Evolutionary conservation across 2,113 vertebrate genomes (phyloP).

Genomic region (Solea senegalensis): DNA sequence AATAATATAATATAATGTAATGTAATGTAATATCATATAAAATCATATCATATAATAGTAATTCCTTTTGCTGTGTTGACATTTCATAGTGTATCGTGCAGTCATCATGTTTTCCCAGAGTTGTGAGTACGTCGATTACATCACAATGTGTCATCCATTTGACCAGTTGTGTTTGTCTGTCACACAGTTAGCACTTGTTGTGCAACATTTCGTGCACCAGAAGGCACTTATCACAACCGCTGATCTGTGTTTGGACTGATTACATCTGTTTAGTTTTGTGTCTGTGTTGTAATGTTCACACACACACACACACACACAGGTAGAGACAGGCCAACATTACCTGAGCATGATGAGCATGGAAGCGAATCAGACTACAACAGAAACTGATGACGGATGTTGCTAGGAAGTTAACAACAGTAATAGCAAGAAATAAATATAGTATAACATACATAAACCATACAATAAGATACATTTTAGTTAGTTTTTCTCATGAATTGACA

Average conservation of each 20-base stretch:
- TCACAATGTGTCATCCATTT: slow-evolving; percentile 37
- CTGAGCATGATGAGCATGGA: background rate
- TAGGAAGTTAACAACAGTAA: too few relatives aligned
- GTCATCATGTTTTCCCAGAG: slow-evolving; percentile 13
- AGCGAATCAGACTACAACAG: too few relatives aligned
- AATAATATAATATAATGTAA: too few relatives aligned
- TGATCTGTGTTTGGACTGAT: slow-evolving; percentile 38
- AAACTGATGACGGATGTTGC: too few relatives aligned
- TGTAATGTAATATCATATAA: too few relatives aligned
- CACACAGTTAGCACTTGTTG: slow-evolving; percentile 35
- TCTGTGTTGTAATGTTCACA: background rate
- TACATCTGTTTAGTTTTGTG: slow-evolving; percentile 7
- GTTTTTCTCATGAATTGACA: too few relatives aligned
- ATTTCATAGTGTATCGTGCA: background rate
- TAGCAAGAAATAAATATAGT: too few relatives aligned
- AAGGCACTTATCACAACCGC: slow-evolving; percentile 12
- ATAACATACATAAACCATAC: too few relatives aligned
- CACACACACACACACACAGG: background rate
- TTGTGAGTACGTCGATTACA: slow-evolving; percentile 23
- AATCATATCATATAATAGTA: background rate
- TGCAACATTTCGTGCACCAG: slow-evolving; percentile 26
- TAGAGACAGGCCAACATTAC: background rate
- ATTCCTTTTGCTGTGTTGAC: background rate
- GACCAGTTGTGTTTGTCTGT: background rate
- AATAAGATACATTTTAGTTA: too few relatives aligned